phyloP scores from a whole-genome alignment of 1,140 invertebrate genomes.

The Caerostris extrusa region DNA sequence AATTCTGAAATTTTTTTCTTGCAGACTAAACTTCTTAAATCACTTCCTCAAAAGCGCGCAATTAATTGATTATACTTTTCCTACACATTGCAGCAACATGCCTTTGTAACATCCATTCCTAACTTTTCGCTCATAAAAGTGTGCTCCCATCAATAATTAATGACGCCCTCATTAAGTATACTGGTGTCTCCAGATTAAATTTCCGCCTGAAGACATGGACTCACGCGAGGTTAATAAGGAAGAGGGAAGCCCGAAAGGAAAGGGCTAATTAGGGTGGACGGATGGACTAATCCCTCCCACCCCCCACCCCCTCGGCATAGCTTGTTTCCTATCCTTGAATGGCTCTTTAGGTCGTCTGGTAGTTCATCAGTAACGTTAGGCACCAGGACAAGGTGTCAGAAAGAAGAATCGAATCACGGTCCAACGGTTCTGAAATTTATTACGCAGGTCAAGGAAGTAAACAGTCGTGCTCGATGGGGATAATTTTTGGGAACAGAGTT shows the following conservation, averaged over 20 bases:
- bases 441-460: background rate
- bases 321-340: background rate
- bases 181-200: constrained; percentile 47
- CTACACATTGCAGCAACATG: background rate
- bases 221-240: constrained; percentile 34
- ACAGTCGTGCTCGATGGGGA: background rate
- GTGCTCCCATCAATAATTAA: constrained; percentile 29
- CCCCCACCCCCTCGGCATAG: background rate
- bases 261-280: constrained; percentile 49
- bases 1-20: too few species aligned
- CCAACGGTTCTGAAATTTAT: constrained; percentile 33
- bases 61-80: too few species aligned
- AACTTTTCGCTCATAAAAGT: constrained; percentile 29
- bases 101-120: background rate
- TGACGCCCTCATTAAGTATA: constrained; percentile 35
- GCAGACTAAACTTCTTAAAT: too few species aligned
- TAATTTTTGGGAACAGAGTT: background rate
- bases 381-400: background rate
- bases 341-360: background rate
- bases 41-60: too few species aligned
- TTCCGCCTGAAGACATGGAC: constrained; percentile 24
- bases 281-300: constrained; percentile 18
- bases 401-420: constrained; percentile 41
- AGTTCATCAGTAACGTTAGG: constrained; percentile 51
- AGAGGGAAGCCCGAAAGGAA: constrained; percentile 58